Conservation (phyloP, 2,113 vertebrate species). For the Corapipo altera region DNA sequence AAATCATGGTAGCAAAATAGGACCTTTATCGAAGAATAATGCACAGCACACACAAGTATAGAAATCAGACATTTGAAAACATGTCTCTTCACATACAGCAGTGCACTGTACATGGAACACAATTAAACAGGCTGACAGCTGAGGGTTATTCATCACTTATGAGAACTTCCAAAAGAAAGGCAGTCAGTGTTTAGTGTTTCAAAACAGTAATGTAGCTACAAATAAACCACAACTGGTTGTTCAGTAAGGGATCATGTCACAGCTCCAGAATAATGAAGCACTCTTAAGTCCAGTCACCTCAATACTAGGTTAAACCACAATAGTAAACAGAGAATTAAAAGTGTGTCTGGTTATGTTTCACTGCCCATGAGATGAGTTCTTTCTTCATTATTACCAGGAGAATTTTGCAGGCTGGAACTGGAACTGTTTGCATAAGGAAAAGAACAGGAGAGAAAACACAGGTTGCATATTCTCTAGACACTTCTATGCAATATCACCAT, state of each 20-base stretch:
- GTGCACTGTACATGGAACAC: not conserved
- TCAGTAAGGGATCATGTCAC: not conserved
- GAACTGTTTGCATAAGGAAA: conserved; percentile 37
- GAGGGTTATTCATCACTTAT: not conserved
- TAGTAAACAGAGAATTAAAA: not conserved
- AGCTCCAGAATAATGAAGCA: not conserved
- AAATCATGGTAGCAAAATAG: conserved; percentile 33
- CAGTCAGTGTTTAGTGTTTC: not conserved
- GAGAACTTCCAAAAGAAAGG: conserved; percentile 25
- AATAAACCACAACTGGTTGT: not conserved
- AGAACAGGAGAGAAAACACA: not conserved
- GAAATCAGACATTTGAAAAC: not conserved
- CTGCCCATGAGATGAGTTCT: conserved; percentile 54
- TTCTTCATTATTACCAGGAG: conserved; percentile 59
- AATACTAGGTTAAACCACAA: not conserved
- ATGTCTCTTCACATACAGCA: not conserved
- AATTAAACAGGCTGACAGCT: not conserved
- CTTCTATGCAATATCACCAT: not conserved
- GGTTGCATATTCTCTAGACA: not conserved
- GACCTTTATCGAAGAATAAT: not conserved
- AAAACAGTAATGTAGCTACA: not conserved
- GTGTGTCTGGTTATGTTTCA: conserved; percentile 12
- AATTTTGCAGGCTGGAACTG: conserved; percentile 46
- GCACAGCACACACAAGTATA: not conserved
- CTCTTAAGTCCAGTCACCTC: not conserved